These are phyloP conservation scores for Actinopyga echinites DNA, from an alignment of 53 echinoderm and acorn worm genomes.

Conservation along the genomic window DNA sequence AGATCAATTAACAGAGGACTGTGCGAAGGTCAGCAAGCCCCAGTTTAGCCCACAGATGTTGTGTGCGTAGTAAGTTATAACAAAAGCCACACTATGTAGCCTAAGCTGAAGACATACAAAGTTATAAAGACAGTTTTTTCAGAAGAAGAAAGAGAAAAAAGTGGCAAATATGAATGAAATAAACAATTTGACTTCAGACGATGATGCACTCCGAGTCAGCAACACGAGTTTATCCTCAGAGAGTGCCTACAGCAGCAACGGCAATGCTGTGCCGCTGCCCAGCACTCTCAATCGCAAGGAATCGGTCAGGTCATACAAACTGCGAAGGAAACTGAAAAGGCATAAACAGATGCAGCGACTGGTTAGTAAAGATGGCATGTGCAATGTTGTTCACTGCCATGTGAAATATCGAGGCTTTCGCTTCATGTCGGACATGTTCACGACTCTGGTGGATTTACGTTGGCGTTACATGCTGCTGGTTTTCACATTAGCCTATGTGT, in stretches of 20 bases:
- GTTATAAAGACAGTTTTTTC: too few relatives aligned
- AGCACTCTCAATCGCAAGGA: slow-evolving; percentile 83
- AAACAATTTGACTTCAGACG: slow-evolving; percentile 1
- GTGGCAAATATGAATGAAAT: neutral
- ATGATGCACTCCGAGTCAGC: slow-evolving; percentile 55
- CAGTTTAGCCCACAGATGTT: too few relatives aligned
- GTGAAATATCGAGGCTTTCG: slow-evolving; percentile 66
- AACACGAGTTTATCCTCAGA: slow-evolving; percentile 84
- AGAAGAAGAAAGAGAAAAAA: too few relatives aligned
- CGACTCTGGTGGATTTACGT: slow-evolving; percentile 84
- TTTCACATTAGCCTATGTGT: slow-evolving; percentile 80
- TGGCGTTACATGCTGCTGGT: slow-evolving; percentile 86
- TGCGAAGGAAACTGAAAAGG: slow-evolving; percentile 75
- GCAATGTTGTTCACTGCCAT: slow-evolving; percentile 82
- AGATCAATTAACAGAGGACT: too few relatives aligned
- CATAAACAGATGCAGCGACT: slow-evolving; percentile 89
- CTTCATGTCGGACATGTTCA: slow-evolving; percentile 85
- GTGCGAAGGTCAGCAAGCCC: too few relatives aligned
- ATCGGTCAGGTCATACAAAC: slow-evolving; percentile 90
- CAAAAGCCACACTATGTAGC: too few relatives aligned
- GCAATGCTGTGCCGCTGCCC: slow-evolving; percentile 69
- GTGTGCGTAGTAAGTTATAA: too few relatives aligned
- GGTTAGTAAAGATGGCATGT: slow-evolving; percentile 87
- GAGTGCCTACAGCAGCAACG: slow-evolving; percentile 95
- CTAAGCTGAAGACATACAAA: too few relatives aligned